Conservation (phyloP, 2,113 vertebrate genomes). For the Narcine bancroftii region DNA sequence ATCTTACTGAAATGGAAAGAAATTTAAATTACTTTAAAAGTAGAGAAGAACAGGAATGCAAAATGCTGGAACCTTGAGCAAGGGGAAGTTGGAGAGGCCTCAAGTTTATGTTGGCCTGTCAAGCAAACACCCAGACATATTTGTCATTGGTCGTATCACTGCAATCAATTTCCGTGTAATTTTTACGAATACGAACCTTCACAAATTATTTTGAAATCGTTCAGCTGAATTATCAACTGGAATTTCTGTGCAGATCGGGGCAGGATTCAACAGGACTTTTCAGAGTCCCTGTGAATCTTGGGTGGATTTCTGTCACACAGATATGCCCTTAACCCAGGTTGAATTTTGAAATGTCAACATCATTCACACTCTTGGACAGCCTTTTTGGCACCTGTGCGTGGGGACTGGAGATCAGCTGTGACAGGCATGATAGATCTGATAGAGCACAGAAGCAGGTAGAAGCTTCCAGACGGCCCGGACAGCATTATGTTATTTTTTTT, state of each 20-base stretch:
- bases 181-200: background rate
- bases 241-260: background rate
- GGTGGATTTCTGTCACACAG: background rate
- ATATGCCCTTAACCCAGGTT: background rate
- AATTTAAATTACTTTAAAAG: too few species aligned
- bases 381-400: background rate
- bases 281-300: background rate
- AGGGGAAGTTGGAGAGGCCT: too few species aligned
- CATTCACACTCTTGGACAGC: background rate
- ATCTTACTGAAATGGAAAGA: too few species aligned
- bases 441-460: background rate
- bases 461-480: background rate
- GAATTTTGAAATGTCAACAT: background rate
- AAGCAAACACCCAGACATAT: too few species aligned
- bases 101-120: too few species aligned
- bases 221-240: background rate
- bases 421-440: background rate
- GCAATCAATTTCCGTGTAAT: background rate
- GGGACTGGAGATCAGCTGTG: background rate
- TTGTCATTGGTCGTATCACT: too few species aligned
- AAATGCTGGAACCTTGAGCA: too few species aligned
- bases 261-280: background rate
- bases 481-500: background rate
- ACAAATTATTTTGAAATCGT: background rate
- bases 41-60: too few species aligned